A percentile compares a stretch with the other conserved stretches of the same genome.
These are phyloP conservation scores for Eurosta solidaginis DNA, from an alignment of 1,140 invertebrate species.

Conservation along the genomic window DNA sequence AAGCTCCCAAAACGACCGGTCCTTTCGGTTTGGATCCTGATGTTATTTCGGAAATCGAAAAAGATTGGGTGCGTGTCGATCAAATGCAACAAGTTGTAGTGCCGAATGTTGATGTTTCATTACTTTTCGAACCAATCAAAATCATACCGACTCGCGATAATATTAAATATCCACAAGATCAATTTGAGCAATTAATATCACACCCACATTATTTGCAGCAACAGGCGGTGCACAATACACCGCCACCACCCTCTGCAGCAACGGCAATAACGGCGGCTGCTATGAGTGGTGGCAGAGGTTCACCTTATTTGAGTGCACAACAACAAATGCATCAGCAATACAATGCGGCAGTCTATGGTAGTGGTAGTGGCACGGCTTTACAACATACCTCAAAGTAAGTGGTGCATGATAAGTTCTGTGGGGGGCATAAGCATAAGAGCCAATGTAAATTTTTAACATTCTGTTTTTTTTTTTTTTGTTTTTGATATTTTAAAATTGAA, in stretches of 20 bases:
- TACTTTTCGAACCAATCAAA: constrained; percentile 64
- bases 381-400: too few species aligned
- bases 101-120: constrained; percentile 62
- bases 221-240: constrained; percentile 33
- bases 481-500: too few species aligned
- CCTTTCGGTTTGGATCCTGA: constrained; percentile 74
- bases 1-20: constrained; percentile 62
- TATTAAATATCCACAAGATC: constrained; percentile 62
- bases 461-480: too few species aligned
- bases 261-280: constrained; percentile 31
- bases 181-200: constrained; percentile 60
- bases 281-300: constrained; percentile 37
- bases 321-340: constrained; percentile 36
- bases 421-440: too few species aligned
- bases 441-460: too few species aligned
- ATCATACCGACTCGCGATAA: constrained; percentile 57
- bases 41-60: constrained; percentile 68
- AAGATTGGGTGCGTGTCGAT: constrained; percentile 53
- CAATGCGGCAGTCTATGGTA: constrained; percentile 37
- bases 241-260: constrained; percentile 40
- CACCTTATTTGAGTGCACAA: constrained; percentile 51
- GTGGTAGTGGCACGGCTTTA: neutral
- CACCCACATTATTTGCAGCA: constrained; percentile 46
- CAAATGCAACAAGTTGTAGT: constrained; percentile 58
- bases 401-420: neutral